Conservation (phyloP, 2,888 invertebrate genomes). For the Nomada flava region DNA sequence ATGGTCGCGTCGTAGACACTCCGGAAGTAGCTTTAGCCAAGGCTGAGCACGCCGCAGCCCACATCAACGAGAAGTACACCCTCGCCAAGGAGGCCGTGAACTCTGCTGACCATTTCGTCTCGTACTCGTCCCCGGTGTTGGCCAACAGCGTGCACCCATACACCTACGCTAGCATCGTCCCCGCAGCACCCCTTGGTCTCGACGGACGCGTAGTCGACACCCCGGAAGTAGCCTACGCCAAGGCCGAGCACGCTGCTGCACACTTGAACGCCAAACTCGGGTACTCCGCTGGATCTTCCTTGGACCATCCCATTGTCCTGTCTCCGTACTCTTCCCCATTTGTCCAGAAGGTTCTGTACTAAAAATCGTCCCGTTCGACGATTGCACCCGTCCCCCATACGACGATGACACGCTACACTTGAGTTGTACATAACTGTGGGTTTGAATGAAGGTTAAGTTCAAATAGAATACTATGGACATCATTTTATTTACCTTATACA, state of each 20-base stretch:
- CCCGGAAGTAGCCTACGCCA: conserved; percentile 79
- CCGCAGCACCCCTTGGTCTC: conserved; percentile 76
- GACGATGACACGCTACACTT: conserved; percentile 2
- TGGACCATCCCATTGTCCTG: conserved; percentile 49
- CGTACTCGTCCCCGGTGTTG: conserved; percentile 14
- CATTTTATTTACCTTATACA: no score
- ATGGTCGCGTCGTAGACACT: conserved; percentile 81
- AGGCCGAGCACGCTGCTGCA: conserved; percentile 80
- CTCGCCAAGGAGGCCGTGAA: conserved; percentile 67
- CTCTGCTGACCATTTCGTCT: conserved; percentile 56
- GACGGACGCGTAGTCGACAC: conserved; percentile 82
- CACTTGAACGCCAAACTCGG: conserved; percentile 76
- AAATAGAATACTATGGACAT: no score
- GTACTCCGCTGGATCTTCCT: conserved; percentile 59
- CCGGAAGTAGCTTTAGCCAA: conserved; percentile 80
- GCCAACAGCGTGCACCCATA: neutral
- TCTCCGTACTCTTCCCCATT: conserved; percentile 63
- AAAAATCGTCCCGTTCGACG: neutral
- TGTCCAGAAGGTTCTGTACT: conserved; percentile 53
- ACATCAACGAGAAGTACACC: conserved; percentile 75
- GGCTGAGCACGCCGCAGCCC: conserved; percentile 81
- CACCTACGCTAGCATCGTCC: conserved; percentile 53
- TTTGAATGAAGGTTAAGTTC: conserved; percentile 32
- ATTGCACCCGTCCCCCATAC: neutral
- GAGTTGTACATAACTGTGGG: conserved; percentile 25